Evolutionary conservation across 37 sponge, comb jelly and placozoan species (phyloP), one percentile per base, ranked within the genome.

Genomic region (Beroe forskalii): DNA sequence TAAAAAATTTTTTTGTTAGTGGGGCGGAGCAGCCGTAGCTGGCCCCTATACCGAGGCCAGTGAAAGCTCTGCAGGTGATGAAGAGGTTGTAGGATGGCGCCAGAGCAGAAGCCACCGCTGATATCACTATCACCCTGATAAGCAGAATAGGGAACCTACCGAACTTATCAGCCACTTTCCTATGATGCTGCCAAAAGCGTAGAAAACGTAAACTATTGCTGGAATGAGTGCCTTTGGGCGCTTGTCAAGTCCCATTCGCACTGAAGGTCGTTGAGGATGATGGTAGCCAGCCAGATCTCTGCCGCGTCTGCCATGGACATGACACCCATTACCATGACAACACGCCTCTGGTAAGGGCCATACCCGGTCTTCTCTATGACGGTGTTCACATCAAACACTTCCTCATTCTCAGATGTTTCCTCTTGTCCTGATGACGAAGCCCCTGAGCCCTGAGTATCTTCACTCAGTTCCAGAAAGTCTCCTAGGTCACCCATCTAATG

Each of bases 21-120:
- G n/a, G n/a, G n/a, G n/a, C n/a, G 23, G 86, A 80, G 40, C 86
- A 80, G 55, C 55, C 86, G 86, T 80, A 80, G 22, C 55, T 80
- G 27, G 38, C 86, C 0, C 86, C 86, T 14, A 80, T 80, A 44
- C 86, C 28, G 55, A 80, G 35, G 0, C 86, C 86, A 25, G 86
- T 44, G 35, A 80, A 8, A 3, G 40, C 44, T 25, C 86, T 17
- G 22, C 24, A 80, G 86, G n/a, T 41, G 55, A 80, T 35, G 86
- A 80, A 80, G 30, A 44, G 42, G 55, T 43, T 33, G 20, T 44
- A 80, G 44, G 24, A 23, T n/a, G 86, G 86, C 24, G 86, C 86
- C 40, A 80, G 35, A 41, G 55, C 86, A 4, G 86, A 80, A 1
- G 86, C 86, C 42, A 80, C 30, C 35, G 55, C 86, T 25, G 86